These are phyloP conservation scores for Ferrisia virgata DNA, from an alignment of 2,888 invertebrate genomes.

Conservation along the genomic window DNA sequence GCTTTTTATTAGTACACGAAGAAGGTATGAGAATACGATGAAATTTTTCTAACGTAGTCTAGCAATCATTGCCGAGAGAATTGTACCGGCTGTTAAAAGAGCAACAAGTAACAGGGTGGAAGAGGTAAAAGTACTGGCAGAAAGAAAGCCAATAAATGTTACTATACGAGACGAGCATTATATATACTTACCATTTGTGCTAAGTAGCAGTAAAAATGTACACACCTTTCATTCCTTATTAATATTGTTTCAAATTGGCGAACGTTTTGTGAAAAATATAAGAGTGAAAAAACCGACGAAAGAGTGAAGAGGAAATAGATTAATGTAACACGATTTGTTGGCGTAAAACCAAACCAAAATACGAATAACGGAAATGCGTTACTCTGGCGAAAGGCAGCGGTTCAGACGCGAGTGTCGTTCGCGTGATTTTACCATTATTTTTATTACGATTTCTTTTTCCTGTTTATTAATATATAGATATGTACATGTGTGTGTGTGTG, in stretches of 20 bases:
- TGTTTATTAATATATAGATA: not conserved
- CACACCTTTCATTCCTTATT: not conserved
- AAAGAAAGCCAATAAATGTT: too few relatives aligned
- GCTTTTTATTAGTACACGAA: too few relatives aligned
- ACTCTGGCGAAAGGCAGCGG: constrained; percentile 19
- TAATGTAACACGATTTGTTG: constrained; percentile 38
- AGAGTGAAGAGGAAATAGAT: constrained; percentile 30
- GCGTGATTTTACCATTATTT: constrained; percentile 10
- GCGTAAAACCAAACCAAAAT: constrained; percentile 37
- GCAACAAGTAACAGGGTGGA: too few relatives aligned
- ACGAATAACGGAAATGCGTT: constrained; percentile 31
- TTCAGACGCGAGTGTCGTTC: not conserved
- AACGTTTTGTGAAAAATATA: not conserved
- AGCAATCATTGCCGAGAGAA: too few relatives aligned
- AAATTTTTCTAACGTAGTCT: too few relatives aligned
- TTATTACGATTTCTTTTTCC: not conserved
- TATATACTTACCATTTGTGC: not conserved
- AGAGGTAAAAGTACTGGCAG: too few relatives aligned
- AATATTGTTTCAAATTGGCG: not conserved
- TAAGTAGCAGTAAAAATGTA: not conserved
- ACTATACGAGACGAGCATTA: too few relatives aligned
- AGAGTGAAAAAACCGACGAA: not conserved
- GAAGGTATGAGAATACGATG: too few relatives aligned
- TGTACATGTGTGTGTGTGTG: too few relatives aligned
- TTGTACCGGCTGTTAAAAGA: too few relatives aligned